phyloP scores from a whole-genome alignment of 2,797 vertebrate species.

The Esox masquinongy region DNA sequence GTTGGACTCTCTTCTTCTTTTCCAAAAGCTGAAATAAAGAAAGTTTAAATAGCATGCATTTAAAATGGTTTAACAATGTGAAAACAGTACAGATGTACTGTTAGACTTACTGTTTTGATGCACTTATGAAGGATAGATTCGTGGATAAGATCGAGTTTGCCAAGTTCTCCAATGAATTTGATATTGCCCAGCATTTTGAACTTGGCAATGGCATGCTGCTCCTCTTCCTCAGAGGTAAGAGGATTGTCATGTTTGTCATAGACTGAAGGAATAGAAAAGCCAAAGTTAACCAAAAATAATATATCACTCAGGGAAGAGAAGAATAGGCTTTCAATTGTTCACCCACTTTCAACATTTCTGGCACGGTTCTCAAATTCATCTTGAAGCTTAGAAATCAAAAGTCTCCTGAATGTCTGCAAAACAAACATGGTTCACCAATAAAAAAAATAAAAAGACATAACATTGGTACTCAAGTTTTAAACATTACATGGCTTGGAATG shows the following conservation, averaged over 20 bases:
- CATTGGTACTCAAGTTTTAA: neutral
- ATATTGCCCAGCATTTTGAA: conserved; percentile 99
- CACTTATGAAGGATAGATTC: conserved; percentile 99
- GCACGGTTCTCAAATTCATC: conserved; percentile 99
- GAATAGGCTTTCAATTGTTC: neutral
- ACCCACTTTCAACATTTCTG: conserved; percentile 99
- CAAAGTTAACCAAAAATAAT: neutral
- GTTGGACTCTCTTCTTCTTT: conserved; percentile 99
- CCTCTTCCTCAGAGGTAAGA: conserved; percentile 98
- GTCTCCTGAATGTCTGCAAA: conserved; percentile 95
- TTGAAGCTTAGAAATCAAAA: conserved; percentile 99
- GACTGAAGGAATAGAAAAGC: conserved; percentile 69
- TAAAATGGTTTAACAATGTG: neutral
- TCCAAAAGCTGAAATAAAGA: conserved; percentile 89
- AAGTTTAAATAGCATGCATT: neutral
- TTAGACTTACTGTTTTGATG: conserved; percentile 99
- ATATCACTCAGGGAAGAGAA: neutral
- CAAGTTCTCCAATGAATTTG: conserved; percentile 99
- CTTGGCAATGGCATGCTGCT: conserved; percentile 99
- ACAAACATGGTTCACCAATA: neutral
- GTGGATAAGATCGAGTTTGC: conserved; percentile 99
- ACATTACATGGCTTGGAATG: neutral
- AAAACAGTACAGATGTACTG: neutral
- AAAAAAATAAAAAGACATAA: neutral
- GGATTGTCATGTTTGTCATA: conserved; percentile 99